Evolutionary conservation across 2,797 vertebrate species (phyloP), one percentile per base, ranked within the genome.

Genomic region (Melanotaenia maccullochi): DNA sequence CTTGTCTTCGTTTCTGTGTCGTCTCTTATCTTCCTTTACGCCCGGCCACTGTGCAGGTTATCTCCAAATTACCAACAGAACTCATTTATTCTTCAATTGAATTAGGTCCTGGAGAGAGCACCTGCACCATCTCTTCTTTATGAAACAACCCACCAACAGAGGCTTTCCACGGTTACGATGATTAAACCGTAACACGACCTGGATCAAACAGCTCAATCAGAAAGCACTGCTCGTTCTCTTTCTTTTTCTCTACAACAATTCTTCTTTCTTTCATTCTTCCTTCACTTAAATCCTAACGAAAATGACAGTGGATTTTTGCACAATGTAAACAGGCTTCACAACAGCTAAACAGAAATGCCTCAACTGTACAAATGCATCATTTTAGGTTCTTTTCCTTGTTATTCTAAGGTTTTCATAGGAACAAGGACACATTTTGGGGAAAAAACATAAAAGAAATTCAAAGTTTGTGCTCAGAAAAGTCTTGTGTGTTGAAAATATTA

Each of bases 81-180:
- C 91, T 93, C 89, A 93, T 95, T 94, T 94, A 94, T 94, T 95
- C 89, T 93, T 88, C 93, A 90, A 92, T 93, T 93, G 93, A 93
- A 94, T 94, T 92, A 89, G 90, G 88, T 90, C 79, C 82, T 65
- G 9, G 77, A 78, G 76, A 91, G 78, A 69, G 75, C 78, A 76
- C 68, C 88, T 33, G 71, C 75, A 62, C 82, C 84, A 84, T 86
- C 82, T 78, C 64, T 84, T 85, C 60, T 85, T 86, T 86, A 86
- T 85, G 74, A 85, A 91, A 90, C 75, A 82, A 85, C 36, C 52
- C 79, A 72, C 71, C 72, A 71, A 76, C 85, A 62, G 82, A 38
- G 77, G 75, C 68, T 76, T 65, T 85, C 84, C 82, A 61, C 82
- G 36, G 81, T 62, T 74, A 57, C 80, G 49, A 62, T 83, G 85